Evolutionary conservation across 2,113 vertebrate species (phyloP), one percentile per base, ranked within the genome.

Genomic region (Cinclus cinclus): DNA sequence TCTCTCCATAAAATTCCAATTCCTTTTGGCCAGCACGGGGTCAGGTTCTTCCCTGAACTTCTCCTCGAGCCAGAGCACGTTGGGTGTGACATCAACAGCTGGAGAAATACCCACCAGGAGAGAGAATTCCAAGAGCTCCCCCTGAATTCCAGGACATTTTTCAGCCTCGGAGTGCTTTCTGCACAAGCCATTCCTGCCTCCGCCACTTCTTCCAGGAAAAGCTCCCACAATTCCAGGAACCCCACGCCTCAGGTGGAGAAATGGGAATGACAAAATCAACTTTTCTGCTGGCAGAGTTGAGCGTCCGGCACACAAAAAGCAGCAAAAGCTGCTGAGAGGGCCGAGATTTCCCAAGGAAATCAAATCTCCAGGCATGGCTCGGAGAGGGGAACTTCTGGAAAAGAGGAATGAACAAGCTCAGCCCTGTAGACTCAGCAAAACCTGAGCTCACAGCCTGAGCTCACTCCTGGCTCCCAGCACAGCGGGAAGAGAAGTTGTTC

Each of bases 381-480:
- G 90, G 63, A 91, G 14, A 80, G 78, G 50, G 75, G 85, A 80
- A 23, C 68, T 93, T 65, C 82, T 95, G 93, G 92, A 88, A 44
- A 65, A 73, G 80, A 86, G 85, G 30, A 77, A 60, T 1, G 82
- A 83, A 74, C 59, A 35, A 69, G 71, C 24, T 80, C 55, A 44
- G 49, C 44, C 60, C 44, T 92, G 88, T 60, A 15, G 17, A 92
- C 88, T 96, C 93, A 93, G 92, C 95, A 96, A 81, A 97, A 97
- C 67, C 93, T 83, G 95, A 96, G 95, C 94, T 92, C 87, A 67
- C 59, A 63, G 93, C 82, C 91, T 95, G 96, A 97, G 94, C 70
- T 96, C 93, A 96, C 59, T 91, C 16, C 93, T 96, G 96, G 93
- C 94, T 83, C 67, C 85, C 37, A 18, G 3, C 68, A 20, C 71